These are phyloP conservation scores for Mus spretus DNA, from an alignment of 2,797 vertebrate genomes.

Conservation along the genomic window DNA sequence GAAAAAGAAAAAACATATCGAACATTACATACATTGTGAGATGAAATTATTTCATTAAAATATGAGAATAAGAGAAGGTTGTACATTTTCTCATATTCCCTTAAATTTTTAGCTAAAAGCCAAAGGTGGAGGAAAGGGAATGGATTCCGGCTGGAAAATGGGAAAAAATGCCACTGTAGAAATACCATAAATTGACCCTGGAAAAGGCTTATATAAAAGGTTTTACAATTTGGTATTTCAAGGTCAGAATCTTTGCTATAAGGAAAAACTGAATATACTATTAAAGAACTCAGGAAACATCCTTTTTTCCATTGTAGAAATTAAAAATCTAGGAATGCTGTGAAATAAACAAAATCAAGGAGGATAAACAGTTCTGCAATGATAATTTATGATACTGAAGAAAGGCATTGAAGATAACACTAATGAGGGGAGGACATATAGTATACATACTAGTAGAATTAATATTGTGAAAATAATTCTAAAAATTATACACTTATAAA, in stretches of 20 bases:
- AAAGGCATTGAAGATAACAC: not conserved
- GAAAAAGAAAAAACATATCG: too few relatives aligned
- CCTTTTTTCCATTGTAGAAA: too few relatives aligned
- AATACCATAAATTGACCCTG: not conserved
- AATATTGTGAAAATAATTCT: not conserved
- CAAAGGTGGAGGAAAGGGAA: not conserved
- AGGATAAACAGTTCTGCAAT: not conserved
- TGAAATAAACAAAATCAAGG: not conserved
- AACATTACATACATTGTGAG: not conserved
- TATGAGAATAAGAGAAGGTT: not conserved
- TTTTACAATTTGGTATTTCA: not conserved
- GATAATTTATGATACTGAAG: not conserved
- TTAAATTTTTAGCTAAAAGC: not conserved
- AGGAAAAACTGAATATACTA: not conserved
- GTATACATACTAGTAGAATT: not conserved
- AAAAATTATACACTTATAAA: not conserved
- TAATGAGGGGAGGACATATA: too few relatives aligned
- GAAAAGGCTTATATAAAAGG: not conserved
- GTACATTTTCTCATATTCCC: not conserved
- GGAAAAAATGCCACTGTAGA: not conserved
- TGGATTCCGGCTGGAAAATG: not conserved
- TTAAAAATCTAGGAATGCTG: not conserved
- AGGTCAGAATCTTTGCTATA: not conserved
- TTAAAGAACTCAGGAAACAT: not conserved
- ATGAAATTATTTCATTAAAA: not conserved